Evolutionary conservation across 2,888 invertebrate species (phyloP).

Genomic region (Athetis lepigone): DNA sequence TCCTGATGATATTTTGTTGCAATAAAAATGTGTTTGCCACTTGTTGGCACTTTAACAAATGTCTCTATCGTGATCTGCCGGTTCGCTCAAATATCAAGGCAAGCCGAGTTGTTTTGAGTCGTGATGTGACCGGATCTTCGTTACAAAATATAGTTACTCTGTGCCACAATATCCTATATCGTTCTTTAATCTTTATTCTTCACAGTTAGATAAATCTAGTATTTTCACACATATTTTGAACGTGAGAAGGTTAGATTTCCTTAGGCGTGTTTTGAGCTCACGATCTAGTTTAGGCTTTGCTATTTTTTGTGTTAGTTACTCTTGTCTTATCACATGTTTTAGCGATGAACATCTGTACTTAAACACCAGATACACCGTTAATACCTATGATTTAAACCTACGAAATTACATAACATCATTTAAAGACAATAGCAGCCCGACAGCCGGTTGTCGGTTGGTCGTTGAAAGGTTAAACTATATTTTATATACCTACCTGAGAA

Average conservation of each 20-base stretch:
- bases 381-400: no score
- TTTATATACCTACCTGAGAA: constrained; percentile 1
- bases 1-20: not conserved
- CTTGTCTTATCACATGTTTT: no score
- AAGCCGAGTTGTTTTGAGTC: constrained; percentile 38
- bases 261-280: no score
- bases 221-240: no score
- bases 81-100: constrained; percentile 53
- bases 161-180: constrained; percentile 8
- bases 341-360: no score
- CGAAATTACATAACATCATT: no score
- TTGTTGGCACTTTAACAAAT: constrained; percentile 41
- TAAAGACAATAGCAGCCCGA: no score
- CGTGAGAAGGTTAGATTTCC: no score
- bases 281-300: no score
- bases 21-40: constrained; percentile 15
- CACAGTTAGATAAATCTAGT: not conserved
- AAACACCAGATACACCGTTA: no score
- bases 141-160: constrained; percentile 5
- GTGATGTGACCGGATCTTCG: constrained; percentile 37
- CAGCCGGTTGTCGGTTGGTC: no score
- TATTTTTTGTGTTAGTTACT: no score
- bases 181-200: not conserved
- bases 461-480: not conserved
- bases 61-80: constrained; percentile 50